phyloP scores from a whole-genome alignment of 2,113 vertebrate genomes.

The Platanista minor region DNA sequence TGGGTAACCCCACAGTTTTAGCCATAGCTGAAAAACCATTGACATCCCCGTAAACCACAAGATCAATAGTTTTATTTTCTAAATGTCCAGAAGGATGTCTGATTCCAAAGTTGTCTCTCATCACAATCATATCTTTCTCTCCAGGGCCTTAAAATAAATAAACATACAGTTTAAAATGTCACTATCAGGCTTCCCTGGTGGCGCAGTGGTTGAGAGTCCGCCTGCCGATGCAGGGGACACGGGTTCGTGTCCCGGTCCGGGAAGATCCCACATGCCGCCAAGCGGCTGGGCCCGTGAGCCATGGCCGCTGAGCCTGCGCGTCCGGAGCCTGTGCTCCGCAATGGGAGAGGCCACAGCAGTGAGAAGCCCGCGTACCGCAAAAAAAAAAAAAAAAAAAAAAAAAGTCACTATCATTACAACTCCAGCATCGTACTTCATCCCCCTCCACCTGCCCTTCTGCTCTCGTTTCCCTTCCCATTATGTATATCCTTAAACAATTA shows the following conservation, averaged over 20 bases:
- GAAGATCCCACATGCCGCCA: too few species aligned
- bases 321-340: too few species aligned
- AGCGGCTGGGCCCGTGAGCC: too few species aligned
- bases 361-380: too few species aligned
- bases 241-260: too few species aligned
- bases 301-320: too few species aligned
- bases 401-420: not conserved
- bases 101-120: constrained; percentile 93
- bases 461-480: not conserved
- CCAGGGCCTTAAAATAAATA: constrained; percentile 81
- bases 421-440: not conserved
- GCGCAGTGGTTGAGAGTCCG: too few species aligned
- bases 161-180: not conserved
- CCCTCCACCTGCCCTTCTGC: not conserved
- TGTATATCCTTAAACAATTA: not conserved
- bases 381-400: too few species aligned
- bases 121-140: constrained; percentile 94
- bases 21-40: constrained; percentile 96
- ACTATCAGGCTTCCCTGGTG: too few species aligned
- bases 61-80: constrained; percentile 89
- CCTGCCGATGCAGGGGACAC: too few species aligned
- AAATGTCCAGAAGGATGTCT: constrained; percentile 93
- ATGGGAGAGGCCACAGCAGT: too few species aligned
- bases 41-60: constrained; percentile 94
- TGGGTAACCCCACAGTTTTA: constrained; percentile 94